A percentile compares a stretch with the other conserved stretches of the same genome.
These are phyloP conservation scores for Epizoanthus fatuus DNA, from an alignment of 92 coral and sea anemone genomes.

Conservation along the genomic window DNA sequence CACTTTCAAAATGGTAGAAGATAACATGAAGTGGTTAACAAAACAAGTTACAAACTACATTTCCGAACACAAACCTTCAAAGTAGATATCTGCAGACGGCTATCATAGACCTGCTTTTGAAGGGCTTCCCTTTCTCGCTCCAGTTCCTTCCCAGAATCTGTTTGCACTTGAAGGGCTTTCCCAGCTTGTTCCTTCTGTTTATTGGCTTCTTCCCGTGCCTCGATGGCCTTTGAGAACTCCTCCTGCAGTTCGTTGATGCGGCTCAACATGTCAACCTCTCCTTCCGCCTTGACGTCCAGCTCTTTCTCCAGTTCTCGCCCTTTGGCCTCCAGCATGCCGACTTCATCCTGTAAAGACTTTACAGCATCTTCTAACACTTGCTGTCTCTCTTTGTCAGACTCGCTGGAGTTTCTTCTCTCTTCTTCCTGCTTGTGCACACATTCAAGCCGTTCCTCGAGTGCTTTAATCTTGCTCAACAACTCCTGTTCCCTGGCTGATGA, in stretches of 20 bases:
- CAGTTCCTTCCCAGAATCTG: conserved; percentile 80
- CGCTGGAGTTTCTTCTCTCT: neutral
- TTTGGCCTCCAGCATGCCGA: conserved; percentile 60
- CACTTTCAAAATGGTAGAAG: neutral
- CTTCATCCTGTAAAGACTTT: conserved; percentile 65
- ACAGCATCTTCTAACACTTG: conserved; percentile 64
- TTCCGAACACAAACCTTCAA: conserved; percentile 74
- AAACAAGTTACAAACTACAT: neutral
- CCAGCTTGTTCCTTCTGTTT: conserved; percentile 57
- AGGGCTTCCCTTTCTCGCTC: conserved; percentile 86
- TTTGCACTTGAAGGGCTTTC: conserved; percentile 62
- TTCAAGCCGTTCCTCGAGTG: conserved; percentile 79
- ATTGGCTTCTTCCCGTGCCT: conserved; percentile 54
- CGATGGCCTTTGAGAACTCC: conserved; percentile 77
- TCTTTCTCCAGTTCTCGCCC: conserved; percentile 76
- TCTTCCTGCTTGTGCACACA: conserved; percentile 42
- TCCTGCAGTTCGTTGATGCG: conserved; percentile 88
- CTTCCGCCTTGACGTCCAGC: conserved; percentile 70
- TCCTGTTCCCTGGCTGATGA: conserved; percentile 62
- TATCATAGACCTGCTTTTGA: conserved; percentile 93
- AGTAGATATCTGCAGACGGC: conserved; percentile 90
- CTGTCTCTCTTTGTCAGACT: conserved; percentile 22
- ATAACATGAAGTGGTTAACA: neutral
- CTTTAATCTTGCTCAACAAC: conserved; percentile 72
- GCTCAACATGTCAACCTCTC: conserved; percentile 78